These are phyloP conservation scores for Norana najaformis DNA, from an alignment of 2,888 invertebrate genomes.

Conservation along the genomic window DNA sequence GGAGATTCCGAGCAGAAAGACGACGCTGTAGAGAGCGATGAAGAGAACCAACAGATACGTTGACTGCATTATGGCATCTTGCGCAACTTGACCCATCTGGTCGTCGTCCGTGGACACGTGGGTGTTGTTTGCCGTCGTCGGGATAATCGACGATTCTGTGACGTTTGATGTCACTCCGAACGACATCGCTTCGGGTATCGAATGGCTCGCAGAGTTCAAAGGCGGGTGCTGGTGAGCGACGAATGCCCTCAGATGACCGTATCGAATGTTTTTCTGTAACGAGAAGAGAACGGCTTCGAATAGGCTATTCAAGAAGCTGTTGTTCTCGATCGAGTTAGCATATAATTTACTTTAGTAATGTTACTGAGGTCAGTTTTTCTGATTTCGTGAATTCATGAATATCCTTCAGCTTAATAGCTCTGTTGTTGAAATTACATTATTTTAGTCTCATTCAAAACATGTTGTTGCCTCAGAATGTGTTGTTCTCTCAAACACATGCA, in stretches of 20 bases:
- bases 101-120: background rate
- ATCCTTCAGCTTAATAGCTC: too few relatives aligned
- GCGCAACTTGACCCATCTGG: background rate
- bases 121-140: background rate
- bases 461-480: background rate
- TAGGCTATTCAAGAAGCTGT: background rate
- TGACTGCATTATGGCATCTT: background rate
- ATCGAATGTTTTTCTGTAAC: background rate
- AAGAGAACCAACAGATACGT: conserved; percentile 56
- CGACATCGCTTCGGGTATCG: background rate
- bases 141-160: background rate
- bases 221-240: background rate
- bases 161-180: background rate
- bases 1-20: conserved; percentile 78
- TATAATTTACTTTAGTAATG: background rate
- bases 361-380: too few relatives aligned
- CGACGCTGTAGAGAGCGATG: conserved; percentile 69
- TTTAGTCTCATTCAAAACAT: background rate
- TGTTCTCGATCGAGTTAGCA: background rate
- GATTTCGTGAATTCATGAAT: too few relatives aligned
- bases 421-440: background rate
- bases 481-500: background rate
- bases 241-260: background rate
- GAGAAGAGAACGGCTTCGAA: too few relatives aligned
- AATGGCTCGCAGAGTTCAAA: background rate